phyloP scores from a whole-genome alignment of 2,113 vertebrate genomes.

The Tetrax tetrax region DNA sequence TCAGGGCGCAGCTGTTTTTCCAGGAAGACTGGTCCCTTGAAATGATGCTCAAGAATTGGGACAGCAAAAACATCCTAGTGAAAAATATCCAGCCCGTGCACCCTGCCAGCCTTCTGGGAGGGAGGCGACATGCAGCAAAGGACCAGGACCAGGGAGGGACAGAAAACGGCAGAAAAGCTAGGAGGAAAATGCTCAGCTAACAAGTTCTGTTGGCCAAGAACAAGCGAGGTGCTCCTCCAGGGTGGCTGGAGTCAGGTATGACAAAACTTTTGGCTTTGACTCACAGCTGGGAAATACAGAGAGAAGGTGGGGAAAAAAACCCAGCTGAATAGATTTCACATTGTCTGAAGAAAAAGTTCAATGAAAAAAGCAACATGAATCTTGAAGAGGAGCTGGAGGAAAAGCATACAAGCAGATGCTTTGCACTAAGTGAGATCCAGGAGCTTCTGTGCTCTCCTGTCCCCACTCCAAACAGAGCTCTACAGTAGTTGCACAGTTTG shows the following conservation, averaged over 20 bases:
- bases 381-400: neutral
- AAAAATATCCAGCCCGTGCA: neutral
- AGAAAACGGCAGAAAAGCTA: neutral
- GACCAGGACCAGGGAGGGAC: neutral
- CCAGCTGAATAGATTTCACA: conserved; percentile 44
- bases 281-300: conserved; percentile 34
- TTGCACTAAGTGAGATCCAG: neutral
- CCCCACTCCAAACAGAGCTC: neutral
- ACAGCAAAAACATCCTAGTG: neutral
- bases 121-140: neutral
- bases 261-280: conserved; percentile 41
- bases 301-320: neutral
- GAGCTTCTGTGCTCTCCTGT: neutral
- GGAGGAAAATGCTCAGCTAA: neutral
- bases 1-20: neutral
- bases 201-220: neutral
- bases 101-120: neutral
- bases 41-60: neutral
- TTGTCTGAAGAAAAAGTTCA: conserved; percentile 29
- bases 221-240: neutral
- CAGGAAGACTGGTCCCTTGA: neutral
- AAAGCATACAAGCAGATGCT: neutral
- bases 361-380: neutral
- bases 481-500: neutral
- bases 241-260: conserved; percentile 34